Base-by-base conservation (phyloP, 2,113 vertebrate species). In the Chascanopsetta lugubris region DNA sequence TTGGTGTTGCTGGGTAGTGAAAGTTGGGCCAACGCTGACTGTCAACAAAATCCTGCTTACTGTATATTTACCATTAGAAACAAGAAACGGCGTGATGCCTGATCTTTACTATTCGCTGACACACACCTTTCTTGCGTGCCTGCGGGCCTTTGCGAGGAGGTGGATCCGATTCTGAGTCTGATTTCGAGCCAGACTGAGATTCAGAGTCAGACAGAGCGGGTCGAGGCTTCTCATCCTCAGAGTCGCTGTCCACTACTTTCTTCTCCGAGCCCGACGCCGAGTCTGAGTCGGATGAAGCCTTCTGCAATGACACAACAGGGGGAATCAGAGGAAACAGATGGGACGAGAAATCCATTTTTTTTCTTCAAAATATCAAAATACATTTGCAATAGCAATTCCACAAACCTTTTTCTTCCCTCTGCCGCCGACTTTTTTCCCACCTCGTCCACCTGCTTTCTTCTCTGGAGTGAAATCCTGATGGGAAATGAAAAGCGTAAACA, bases 381-480 rank as follows among this genome's bases (percentile, higher is more conserved):
- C n/a, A n/a, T n/a, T n/a, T n/a, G n/a, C n/a, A n/a, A n/a, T n/a
- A n/a, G n/a, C n/a, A n/a, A n/a, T 47, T 81, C 25, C n/a, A n/a
- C n/a, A n/a, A n/a, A 93, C 92, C 88, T 90, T 91, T 71, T 87
- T 87, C 72, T 87, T 90, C 70, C 86, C 88, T 69, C 88, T 87
- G 49, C 87, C 87, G 86, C 93, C 92, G 87, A 93, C 79, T 87
- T 95, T 82, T 90, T 93, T 2, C 15, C 92, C 94, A 56, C 61
- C 91, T 86, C 85, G 93, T 77, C 85, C 86, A 12, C 68, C 88
- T 0, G 92, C 38, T 82, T 97, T 98, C 89, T 97, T 98, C 80
- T 97, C 95, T 0, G 95, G 97, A 51, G 95, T 96, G 79, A 98
- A 98, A 74, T 98, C 97, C 97, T 98, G 51, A 1, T 60, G 36